Conservation (phyloP, 2,113 vertebrate genomes). For the Tachysurus fulvidraco region DNA sequence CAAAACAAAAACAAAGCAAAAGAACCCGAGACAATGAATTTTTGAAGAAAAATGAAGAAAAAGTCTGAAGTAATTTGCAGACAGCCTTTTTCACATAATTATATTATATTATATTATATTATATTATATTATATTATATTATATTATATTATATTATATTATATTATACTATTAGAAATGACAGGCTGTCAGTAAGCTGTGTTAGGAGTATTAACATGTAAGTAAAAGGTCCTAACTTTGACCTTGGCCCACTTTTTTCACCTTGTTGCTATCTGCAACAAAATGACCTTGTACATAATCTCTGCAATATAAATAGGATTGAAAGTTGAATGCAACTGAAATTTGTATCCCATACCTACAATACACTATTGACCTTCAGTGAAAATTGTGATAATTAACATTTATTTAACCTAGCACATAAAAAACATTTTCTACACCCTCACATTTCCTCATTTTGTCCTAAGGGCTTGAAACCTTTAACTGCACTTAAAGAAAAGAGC, state of each 20-base stretch:
- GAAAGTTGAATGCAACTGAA: neutral
- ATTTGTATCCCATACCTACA: neutral
- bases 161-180: neutral
- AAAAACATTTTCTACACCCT: neutral
- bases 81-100: neutral
- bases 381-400: neutral
- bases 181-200: neutral
- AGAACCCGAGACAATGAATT: neutral
- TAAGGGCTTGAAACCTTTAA: neutral
- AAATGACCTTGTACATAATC: conserved; percentile 3
- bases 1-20: neutral
- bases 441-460: neutral
- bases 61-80: neutral
- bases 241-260: neutral
- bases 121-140: too few species aligned
- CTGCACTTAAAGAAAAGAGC: neutral
- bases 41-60: neutral
- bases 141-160: too few species aligned
- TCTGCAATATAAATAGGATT: neutral
- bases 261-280: neutral
- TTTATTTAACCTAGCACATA: neutral
- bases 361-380: neutral
- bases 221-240: neutral
- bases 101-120: too few species aligned
- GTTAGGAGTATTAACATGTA: neutral